A percentile compares a stretch with the other conserved stretches of the same genome.
Conservation (phyloP, 2,797 vertebrate genomes). For the Acanthurus leucopareius region DNA sequence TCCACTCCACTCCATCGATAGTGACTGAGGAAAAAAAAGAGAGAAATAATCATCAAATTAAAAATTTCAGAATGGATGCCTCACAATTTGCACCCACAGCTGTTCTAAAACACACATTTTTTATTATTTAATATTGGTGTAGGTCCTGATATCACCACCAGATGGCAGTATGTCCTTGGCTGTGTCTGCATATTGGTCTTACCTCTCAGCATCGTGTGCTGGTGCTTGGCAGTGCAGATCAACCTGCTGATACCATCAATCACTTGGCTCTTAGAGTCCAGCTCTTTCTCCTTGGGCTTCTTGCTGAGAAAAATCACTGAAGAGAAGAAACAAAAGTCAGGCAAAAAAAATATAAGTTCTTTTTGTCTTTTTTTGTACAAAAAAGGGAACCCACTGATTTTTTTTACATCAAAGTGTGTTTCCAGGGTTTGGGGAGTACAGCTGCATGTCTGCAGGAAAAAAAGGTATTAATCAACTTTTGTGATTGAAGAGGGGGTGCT, state of each 20-base stretch:
- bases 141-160: conserved; percentile 33
- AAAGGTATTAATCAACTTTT: not conserved
- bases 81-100: not conserved
- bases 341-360: not conserved
- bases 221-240: conserved; percentile 90
- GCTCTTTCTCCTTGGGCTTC: conserved; percentile 89
- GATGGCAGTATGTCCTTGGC: conserved; percentile 55
- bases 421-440: not conserved
- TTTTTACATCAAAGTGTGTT: not conserved
- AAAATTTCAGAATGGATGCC: not conserved
- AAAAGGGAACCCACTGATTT: no score
- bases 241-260: conserved; percentile 89
- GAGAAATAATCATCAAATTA: not conserved
- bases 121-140: not conserved
- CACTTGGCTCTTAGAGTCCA: conserved; percentile 90
- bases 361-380: not conserved
- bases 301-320: conserved; percentile 89
- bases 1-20: conserved; percentile 94
- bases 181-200: not conserved
- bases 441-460: not conserved
- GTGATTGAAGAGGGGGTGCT: not conserved
- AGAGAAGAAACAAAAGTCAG: conserved; percentile 5
- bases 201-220: conserved; percentile 88
- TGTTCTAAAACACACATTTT: not conserved
- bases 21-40: conserved; percentile 81